phyloP scores from a whole-genome alignment of 2,113 vertebrate species.

The Garra rufa region DNA sequence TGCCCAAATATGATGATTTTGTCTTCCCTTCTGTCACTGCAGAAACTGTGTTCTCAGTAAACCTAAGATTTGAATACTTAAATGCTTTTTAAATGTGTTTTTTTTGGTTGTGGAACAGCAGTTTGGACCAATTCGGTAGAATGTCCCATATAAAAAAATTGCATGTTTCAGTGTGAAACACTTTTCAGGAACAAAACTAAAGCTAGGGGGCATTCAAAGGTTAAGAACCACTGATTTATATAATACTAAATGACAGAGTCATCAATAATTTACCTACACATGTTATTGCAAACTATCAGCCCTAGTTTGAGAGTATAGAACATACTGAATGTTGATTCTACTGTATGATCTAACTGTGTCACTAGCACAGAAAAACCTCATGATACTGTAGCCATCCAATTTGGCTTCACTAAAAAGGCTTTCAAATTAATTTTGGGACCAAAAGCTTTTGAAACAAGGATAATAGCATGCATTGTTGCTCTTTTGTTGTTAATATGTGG shows the following conservation, averaged over 20 bases:
- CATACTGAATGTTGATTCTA: background rate
- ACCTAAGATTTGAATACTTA: too few relatives aligned
- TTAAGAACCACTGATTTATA: background rate
- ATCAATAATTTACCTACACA: background rate
- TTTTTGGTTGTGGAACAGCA: too few relatives aligned
- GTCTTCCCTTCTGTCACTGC: too few relatives aligned
- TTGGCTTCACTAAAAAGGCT: background rate
- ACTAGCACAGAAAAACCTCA: background rate
- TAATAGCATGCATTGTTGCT: background rate
- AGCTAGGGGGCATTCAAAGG: too few relatives aligned
- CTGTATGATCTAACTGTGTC: background rate
- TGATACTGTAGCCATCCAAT: background rate
- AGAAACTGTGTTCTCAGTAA: too few relatives aligned
- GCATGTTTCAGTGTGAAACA: background rate
- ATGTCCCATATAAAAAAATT: too few relatives aligned
- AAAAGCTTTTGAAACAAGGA: background rate
- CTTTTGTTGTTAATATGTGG: background rate
- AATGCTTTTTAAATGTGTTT: too few relatives aligned
- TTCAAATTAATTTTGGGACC: slow-evolving; percentile 25
- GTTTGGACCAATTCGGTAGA: too few relatives aligned
- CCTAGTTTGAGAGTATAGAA: too few relatives aligned
- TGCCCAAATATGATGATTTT: too few relatives aligned
- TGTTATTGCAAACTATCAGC: background rate
- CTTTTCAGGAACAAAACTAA: background rate
- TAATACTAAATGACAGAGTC: background rate